Evolutionary conservation across 37 sponge, comb jelly and placozoan species (phyloP).

Genomic region (Mnemiopsis leidyi): DNA sequence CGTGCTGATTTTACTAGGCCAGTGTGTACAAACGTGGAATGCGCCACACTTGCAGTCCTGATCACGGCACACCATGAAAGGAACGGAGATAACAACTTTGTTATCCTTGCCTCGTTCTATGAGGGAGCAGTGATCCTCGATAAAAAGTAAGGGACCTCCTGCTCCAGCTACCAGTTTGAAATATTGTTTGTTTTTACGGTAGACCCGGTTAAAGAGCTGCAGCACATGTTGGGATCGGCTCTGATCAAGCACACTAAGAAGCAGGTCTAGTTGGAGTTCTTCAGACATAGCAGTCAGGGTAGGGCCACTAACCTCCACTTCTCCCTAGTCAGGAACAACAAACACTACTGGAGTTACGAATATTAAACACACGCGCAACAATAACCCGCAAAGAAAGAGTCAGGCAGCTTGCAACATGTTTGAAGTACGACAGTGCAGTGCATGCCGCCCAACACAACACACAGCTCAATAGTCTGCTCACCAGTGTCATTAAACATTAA

Average conservation of each 20-base stretch:
- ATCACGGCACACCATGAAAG: constrained; percentile 59
- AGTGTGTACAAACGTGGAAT: constrained; percentile 60
- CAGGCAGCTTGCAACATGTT: neutral
- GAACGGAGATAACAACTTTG: neutral
- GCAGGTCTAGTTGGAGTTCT: constrained; percentile 10
- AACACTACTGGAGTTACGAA: too few species aligned
- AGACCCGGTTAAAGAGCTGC: constrained; percentile 26
- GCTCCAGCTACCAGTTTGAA: constrained; percentile 21
- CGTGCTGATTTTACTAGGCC: neutral
- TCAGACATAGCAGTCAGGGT: too few species aligned
- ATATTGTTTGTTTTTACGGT: constrained; percentile 2
- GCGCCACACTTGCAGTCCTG: constrained; percentile 26
- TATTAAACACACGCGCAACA: neutral
- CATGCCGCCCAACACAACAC: neutral
- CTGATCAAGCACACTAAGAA: neutral
- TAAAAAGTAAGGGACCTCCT: neutral
- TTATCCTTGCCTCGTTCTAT: neutral
- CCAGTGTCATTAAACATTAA: neutral
- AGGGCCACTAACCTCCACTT: too few species aligned
- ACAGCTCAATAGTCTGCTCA: neutral
- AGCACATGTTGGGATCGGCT: neutral
- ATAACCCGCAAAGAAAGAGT: neutral
- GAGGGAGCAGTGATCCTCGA: neutral
- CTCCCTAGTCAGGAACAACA: too few species aligned
- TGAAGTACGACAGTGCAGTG: neutral